phyloP scores from a whole-genome alignment of 2,797 vertebrate species.

The Heteromormyrus szaboi region DNA sequence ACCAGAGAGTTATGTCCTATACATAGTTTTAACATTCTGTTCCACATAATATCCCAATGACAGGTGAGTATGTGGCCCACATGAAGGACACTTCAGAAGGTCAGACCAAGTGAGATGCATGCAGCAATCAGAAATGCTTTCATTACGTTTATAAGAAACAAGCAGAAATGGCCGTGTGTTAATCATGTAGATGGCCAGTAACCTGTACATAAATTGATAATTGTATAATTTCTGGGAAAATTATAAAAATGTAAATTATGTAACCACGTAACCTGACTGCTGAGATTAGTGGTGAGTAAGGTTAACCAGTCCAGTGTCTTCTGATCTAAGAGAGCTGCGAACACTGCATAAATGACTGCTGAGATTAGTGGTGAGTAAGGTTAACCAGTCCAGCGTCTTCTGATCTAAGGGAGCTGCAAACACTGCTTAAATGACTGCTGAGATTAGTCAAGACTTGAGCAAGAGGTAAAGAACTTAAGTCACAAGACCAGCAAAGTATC shows the following conservation, averaged over 20 bases:
- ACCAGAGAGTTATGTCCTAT: background rate
- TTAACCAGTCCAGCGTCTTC: background rate
- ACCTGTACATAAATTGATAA: background rate
- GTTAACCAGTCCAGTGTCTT: background rate
- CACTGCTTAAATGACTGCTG: background rate
- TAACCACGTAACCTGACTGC: background rate
- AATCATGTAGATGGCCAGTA: background rate
- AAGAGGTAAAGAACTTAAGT: background rate
- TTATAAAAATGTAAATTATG: background rate
- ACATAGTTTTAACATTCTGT: background rate
- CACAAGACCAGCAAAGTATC: background rate
- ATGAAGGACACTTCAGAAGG: background rate
- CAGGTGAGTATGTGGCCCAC: background rate
- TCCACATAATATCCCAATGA: background rate
- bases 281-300: background rate
- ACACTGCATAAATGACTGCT: background rate
- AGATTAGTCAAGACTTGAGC: background rate
- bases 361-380: background rate
- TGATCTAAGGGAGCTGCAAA: background rate
- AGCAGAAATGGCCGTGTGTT: background rate
- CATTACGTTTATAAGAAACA: background rate
- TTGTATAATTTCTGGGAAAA: background rate
- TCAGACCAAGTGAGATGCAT: background rate
- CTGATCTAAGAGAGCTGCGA: background rate
- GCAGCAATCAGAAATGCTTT: background rate